These are phyloP conservation scores for Microcebus jonahi DNA, from an alignment of 2,113 vertebrate species.

Conservation along the genomic window DNA sequence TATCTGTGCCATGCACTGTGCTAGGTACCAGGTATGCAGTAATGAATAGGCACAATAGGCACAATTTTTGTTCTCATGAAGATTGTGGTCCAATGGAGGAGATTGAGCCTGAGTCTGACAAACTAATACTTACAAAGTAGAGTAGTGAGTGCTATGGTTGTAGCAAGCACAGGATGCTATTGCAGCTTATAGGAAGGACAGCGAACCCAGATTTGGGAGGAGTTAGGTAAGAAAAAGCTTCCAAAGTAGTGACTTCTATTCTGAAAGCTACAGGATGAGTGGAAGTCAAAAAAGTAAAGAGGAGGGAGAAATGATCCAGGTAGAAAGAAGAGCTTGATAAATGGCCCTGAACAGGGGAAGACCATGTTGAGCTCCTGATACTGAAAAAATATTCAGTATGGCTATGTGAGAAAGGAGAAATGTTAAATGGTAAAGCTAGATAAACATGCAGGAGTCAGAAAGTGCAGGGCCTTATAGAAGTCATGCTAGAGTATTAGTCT, in stretches of 20 bases:
- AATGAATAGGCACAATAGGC: not conserved
- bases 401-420: not conserved
- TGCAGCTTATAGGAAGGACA: not conserved
- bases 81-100: not conserved
- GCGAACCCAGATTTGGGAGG: not conserved
- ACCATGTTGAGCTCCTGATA: not conserved
- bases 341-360: not conserved
- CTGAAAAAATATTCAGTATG: not conserved
- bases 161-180: not conserved
- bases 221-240: not conserved
- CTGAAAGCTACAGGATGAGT: not conserved
- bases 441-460: not conserved
- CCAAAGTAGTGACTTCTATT: not conserved
- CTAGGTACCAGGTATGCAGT: not conserved
- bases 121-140: not conserved
- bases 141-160: not conserved
- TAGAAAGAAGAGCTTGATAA: not conserved
- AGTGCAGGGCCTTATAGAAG: not conserved
- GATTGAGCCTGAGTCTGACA: not conserved
- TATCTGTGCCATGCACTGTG: not conserved
- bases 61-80: not conserved
- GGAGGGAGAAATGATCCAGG: not conserved
- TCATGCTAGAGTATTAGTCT: not conserved
- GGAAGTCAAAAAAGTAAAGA: not conserved
- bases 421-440: not conserved